These are phyloP conservation scores for Ligdia adustata DNA, from an alignment of 2,888 invertebrate species.

Conservation along the genomic window DNA sequence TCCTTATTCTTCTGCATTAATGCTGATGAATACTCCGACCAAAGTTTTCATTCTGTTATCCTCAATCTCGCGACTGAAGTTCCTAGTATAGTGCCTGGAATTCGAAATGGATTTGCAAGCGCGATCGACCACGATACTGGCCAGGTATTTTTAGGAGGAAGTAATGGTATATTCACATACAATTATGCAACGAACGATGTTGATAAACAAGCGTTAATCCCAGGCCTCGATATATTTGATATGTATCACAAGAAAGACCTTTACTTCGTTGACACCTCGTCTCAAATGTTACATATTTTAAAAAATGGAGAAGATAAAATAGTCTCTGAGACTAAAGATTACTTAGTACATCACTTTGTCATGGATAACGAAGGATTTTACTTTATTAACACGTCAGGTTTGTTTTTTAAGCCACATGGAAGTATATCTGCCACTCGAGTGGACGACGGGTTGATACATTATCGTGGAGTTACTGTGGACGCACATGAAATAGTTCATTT, in stretches of 20 bases:
- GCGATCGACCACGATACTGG: conserved; percentile 56
- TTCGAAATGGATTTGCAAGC: conserved; percentile 64
- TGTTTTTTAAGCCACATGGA: conserved; percentile 47
- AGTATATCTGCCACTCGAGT: conserved; percentile 41
- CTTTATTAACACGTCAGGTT: conserved; percentile 53
- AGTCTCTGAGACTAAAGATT: conserved; percentile 44
- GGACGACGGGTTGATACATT: conserved; percentile 44
- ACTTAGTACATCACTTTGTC: conserved; percentile 56
- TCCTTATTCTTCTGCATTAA: conserved; percentile 64
- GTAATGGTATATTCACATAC: conserved; percentile 62
- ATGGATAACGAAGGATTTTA: conserved; percentile 52
- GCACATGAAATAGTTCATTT: conserved; percentile 49
- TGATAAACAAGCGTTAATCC: conserved; percentile 46
- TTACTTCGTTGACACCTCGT: conserved; percentile 60
- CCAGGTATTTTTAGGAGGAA: conserved; percentile 59
- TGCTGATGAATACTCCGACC: conserved; percentile 62
- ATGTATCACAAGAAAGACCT: conserved; percentile 56
- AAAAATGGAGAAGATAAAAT: conserved; percentile 38
- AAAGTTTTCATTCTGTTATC: conserved; percentile 62
- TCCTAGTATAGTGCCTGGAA: conserved; percentile 51
- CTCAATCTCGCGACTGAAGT: conserved; percentile 52
- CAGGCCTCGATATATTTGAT: conserved; percentile 57
- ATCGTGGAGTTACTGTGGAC: conserved; percentile 56
- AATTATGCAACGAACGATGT: conserved; percentile 49
- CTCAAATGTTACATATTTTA: conserved; percentile 50